Evolutionary conservation across 2,113 vertebrate genomes (phyloP), one percentile per base, ranked within the genome.

Genomic region (Phalacrocorax carbo): DNA sequence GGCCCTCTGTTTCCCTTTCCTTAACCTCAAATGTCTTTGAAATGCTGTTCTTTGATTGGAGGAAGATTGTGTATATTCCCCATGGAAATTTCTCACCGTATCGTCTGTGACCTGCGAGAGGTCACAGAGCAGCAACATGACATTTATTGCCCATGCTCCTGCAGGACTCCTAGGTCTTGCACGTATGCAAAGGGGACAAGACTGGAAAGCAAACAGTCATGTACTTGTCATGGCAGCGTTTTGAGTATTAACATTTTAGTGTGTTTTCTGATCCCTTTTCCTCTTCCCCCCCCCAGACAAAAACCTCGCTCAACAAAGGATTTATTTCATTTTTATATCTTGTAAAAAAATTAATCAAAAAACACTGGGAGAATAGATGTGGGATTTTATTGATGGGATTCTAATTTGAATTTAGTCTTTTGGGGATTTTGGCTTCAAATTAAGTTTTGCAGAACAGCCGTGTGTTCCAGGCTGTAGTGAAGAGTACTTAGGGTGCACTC

Each of bases 1-100:
- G 93, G 62, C 92, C 90, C 89, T 87, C 81, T 87, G 49, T 55
- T 94, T 90, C 71, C 79, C 84, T 58, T 52, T 72, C 46, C 54
- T 88, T 94, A 81, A 87, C 26, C 82, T 82, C 65, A 32, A 0
- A 76, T 54, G 81, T 27, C 89, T 95, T 64, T 93, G 92, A 91
- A 68, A 72, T 36, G 86, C 92, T 64, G 69, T 11, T 61, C 55
- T 69, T 61, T 52, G 76, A 2, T 13, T 55, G 95, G 86, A 36
- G 73, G 90, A 75, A 13, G 72, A 34, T 20, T 46, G 68, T 66
- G 55, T 68, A 3, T 73, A 13, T 49, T 90, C 69, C 88, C 92
- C 34, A 13, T 48, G 90, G 96, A 82, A 48, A 20, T 51, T 55
- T 82, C 76, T 89, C 65, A 11, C 60, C 65, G 1, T 11, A 4